Percentiles rank a stretch among this genome's conserved stretches.
These are phyloP conservation scores for Hydrophis major DNA, from an alignment of 2,797 vertebrate genomes.

Conservation along the genomic window DNA sequence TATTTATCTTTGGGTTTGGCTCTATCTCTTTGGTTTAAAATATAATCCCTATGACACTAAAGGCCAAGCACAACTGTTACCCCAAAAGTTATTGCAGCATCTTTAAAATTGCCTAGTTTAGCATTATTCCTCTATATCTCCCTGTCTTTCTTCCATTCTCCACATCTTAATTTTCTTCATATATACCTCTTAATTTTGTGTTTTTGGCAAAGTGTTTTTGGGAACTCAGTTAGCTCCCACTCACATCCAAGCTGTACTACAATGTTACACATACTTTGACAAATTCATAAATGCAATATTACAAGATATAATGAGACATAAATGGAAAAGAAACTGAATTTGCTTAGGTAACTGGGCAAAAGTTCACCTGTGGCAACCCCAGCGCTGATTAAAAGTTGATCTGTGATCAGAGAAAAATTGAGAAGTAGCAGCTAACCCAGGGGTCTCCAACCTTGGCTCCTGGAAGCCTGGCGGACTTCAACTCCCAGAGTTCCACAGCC, in stretches of 20 bases:
- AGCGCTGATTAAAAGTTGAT: not conserved
- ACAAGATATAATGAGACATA: not conserved
- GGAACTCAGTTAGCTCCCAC: not conserved
- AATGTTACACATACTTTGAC: not conserved
- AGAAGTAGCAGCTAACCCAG: not conserved
- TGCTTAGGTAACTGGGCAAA: not conserved
- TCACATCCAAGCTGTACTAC: not conserved
- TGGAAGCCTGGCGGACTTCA: too few species aligned
- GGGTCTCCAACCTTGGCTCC: too few species aligned
- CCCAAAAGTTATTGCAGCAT: not conserved
- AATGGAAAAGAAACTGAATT: not conserved
- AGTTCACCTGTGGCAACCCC: not conserved
- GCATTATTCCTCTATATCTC: not conserved
- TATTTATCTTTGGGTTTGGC: not conserved
- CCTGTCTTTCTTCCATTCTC: not conserved
- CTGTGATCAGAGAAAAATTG: not conserved
- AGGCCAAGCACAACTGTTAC: not conserved
- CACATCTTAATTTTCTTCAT: not conserved
- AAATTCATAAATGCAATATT: not conserved
- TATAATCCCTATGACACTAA: not conserved
- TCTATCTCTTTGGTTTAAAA: not conserved
- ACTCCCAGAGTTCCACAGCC: too few species aligned
- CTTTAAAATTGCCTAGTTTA: not conserved
- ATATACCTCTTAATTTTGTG: not conserved
- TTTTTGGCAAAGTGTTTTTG: not conserved